These are phyloP conservation scores for Pachypeltis micranthus DNA, from an alignment of 1,140 invertebrate species.

Conservation along the genomic window DNA sequence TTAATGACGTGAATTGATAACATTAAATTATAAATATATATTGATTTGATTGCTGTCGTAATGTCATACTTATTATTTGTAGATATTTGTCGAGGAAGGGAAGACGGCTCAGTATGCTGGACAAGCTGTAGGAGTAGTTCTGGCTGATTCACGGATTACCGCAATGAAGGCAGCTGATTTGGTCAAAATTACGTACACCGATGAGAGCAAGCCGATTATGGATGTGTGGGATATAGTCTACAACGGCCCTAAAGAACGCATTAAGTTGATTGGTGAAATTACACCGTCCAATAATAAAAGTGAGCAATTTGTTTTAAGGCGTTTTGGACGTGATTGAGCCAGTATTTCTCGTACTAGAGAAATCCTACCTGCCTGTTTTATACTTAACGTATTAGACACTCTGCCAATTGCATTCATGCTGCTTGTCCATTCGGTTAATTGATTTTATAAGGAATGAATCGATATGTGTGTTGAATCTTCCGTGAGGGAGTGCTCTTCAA, in stretches of 20 bases:
- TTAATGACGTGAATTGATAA: background rate
- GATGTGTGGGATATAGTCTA: constrained; percentile 10
- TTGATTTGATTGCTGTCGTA: background rate
- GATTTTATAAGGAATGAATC: too few species aligned
- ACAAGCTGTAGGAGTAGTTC: constrained; percentile 8
- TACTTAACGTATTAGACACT: too few species aligned
- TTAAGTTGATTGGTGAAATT: background rate
- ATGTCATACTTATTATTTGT: constrained; percentile 22
- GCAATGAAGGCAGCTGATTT: constrained; percentile 48
- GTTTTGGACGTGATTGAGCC: too few species aligned
- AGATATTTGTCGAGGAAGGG: constrained; percentile 38
- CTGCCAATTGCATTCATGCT: too few species aligned
- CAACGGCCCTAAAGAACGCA: constrained; percentile 2
- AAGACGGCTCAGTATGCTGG: background rate
- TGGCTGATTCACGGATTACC: constrained; percentile 39
- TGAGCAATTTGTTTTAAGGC: constrained; percentile 1
- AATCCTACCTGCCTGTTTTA: too few species aligned
- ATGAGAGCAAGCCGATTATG: constrained; percentile 4
- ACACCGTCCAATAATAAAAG: constrained; percentile 12
- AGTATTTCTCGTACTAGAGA: too few species aligned
- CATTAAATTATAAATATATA: constrained; percentile 15
- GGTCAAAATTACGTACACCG: constrained; percentile 50
- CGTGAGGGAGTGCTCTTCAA: too few species aligned
- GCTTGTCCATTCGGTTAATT: too few species aligned
- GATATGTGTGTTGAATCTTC: too few species aligned